Evolutionary conservation across 2,113 vertebrate genomes (phyloP), one percentile per base, ranked within the genome.

Genomic region (Catharus fuscescens): DNA sequence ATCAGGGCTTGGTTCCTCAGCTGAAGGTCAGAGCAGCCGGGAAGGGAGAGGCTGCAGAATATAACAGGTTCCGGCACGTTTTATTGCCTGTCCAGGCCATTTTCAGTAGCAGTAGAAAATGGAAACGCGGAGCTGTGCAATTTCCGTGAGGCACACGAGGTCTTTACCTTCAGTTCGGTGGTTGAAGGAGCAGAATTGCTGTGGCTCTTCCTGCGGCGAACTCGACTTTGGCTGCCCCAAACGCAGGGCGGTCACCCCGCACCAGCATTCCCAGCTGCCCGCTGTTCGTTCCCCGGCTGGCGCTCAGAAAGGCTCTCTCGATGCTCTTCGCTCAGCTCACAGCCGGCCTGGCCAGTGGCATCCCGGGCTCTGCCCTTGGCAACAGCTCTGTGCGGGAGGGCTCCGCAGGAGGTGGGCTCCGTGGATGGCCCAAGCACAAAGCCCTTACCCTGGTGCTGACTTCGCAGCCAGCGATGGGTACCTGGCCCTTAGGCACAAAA

Each of bases 371-470:
- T 7, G 9, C 0, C 45, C 40, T 8, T 24, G 18, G 31, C 28
- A 1, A 1, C 20, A 20, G 5, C 53, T 28, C 20, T 0, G 4
- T 2, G 18, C 38, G 1, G 44, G 12, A 8, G 4, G 20, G 36
- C n/a, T 26, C 36, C 42, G 3, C 4, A 6, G 38, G 20, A 34
- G 25, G 3, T 2, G 2, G 1, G 19, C 23, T 19, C 82, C 29
- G 2, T 5, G 5, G 36, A 10, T 5, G 45, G 45, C 32, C 21
- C 40, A 9, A 3, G 36, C 28, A 6, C 28, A 7, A 53, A 5
- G 24, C 56, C 26, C 5, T 34, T 9, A n/a, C 13, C 24, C 12
- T 4, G 38, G 11, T 2, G 50, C 31, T 34, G 76, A 6, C 18
- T 32, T 6, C 0, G 2, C 66, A 4, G 62, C 6, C 60, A 20